Evolutionary conservation across 2,888 invertebrate species (phyloP).

Genomic region (Lymantria monacha): DNA sequence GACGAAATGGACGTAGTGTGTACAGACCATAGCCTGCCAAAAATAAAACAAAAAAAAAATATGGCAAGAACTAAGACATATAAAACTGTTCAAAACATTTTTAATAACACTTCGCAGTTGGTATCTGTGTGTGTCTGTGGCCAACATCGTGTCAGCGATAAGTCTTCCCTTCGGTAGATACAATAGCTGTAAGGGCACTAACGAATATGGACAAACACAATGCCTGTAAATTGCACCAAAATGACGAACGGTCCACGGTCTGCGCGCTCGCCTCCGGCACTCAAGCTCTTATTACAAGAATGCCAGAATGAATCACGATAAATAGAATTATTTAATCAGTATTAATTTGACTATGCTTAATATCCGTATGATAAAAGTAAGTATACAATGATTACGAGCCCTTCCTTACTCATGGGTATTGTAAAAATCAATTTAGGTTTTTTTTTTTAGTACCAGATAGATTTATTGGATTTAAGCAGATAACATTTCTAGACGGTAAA

Average conservation of each 20-base stretch:
- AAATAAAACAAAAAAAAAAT: too few species aligned
- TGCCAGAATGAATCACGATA: constrained; percentile 21
- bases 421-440: too few species aligned
- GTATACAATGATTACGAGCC: too few species aligned
- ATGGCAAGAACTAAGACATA: too few species aligned
- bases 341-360: too few species aligned
- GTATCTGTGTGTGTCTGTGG: constrained; percentile 15
- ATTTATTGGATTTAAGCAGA: too few species aligned
- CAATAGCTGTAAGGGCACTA: constrained; percentile 34
- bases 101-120: constrained; percentile 1
- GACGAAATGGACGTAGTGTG: too few species aligned
- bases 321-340: constrained; percentile 9
- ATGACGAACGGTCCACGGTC: constrained; percentile 40
- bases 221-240: constrained; percentile 45
- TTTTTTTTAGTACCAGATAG: too few species aligned
- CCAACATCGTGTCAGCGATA: constrained; percentile 36
- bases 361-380: too few species aligned
- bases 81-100: not conserved
- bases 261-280: constrained; percentile 13
- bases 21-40: too few species aligned
- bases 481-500: too few species aligned
- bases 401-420: too few species aligned
- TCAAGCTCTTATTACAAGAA: not conserved
- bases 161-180: constrained; percentile 20
- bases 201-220: constrained; percentile 52